Conservation (phyloP, 2,113 vertebrate species). For the Rhinoderma darwinii region DNA sequence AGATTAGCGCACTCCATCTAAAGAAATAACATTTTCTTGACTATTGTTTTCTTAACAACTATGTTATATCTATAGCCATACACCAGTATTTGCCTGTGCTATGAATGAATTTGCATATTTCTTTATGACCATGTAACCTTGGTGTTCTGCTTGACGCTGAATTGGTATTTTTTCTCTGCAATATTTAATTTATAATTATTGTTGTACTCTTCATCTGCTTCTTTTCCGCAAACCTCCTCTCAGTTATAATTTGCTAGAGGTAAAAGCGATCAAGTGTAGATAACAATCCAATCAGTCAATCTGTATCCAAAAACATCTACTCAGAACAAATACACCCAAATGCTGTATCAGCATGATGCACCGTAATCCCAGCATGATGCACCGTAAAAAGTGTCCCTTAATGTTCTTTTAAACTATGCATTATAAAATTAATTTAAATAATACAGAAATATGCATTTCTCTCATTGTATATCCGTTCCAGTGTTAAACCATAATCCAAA, state of each 20-base stretch:
- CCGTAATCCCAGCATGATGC: neutral
- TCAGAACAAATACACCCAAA: neutral
- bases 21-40: too few species aligned
- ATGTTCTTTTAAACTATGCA: too few species aligned
- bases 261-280: neutral
- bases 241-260: neutral
- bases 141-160: neutral
- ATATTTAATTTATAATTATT: conserved; percentile 2
- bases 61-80: too few species aligned
- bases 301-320: neutral
- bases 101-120: neutral
- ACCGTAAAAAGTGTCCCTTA: neutral
- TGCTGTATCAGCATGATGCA: neutral
- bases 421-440: neutral
- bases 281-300: neutral
- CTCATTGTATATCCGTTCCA: neutral
- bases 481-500: too few species aligned
- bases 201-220: neutral
- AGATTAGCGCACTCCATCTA: too few species aligned
- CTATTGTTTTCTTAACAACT: too few species aligned
- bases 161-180: neutral
- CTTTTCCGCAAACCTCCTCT: neutral
- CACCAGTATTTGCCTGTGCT: too few species aligned
- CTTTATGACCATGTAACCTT: neutral
- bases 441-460: neutral